A percentile compares a stretch with the other conserved stretches of the same genome.
phyloP scores from a whole-genome alignment of 2,797 vertebrate species.

The Mus caroli region DNA sequence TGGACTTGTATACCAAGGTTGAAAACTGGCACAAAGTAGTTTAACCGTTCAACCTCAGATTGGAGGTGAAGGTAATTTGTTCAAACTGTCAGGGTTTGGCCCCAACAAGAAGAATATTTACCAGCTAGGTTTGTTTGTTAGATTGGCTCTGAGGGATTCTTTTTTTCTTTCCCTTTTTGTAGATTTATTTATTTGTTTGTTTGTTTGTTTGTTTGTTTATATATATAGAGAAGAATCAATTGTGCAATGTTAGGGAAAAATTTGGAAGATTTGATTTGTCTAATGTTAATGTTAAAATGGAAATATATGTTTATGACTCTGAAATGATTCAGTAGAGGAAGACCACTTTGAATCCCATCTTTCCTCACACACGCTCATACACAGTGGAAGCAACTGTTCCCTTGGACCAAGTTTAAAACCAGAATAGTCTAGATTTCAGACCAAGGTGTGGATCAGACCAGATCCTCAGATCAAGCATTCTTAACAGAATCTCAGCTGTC shows the following conservation, averaged over 20 bases:
- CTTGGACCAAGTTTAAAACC: background rate
- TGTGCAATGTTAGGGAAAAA: conserved; percentile 63
- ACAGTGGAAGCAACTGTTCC: background rate
- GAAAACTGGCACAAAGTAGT: conserved; percentile 48
- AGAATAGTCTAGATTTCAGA: background rate
- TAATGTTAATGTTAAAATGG: conserved; percentile 76
- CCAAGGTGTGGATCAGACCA: background rate
- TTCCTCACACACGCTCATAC: background rate
- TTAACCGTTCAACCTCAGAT: conserved; percentile 6
- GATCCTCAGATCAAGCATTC: background rate
- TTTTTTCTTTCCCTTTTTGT: background rate
- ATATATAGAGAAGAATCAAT: background rate
- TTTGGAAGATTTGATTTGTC: conserved; percentile 5
- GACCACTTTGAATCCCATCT: background rate
- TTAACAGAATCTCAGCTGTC: background rate
- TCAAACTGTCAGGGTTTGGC: background rate
- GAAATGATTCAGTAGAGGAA: conserved; percentile 57
- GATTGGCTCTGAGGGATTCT: conserved; percentile 56
- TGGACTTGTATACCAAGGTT: conserved; percentile 45
- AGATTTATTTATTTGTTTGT: background rate
- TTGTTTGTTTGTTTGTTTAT: too few species aligned
- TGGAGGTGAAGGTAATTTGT: conserved; percentile 23
- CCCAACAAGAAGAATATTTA: conserved; percentile 39
- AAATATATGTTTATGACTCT: conserved; percentile 85
- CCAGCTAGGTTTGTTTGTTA: conserved; percentile 66